Evolutionary conservation across 2,888 invertebrate genomes (phyloP), one percentile per base, ranked within the genome.

Genomic region (Antheraea assamensis): DNA sequence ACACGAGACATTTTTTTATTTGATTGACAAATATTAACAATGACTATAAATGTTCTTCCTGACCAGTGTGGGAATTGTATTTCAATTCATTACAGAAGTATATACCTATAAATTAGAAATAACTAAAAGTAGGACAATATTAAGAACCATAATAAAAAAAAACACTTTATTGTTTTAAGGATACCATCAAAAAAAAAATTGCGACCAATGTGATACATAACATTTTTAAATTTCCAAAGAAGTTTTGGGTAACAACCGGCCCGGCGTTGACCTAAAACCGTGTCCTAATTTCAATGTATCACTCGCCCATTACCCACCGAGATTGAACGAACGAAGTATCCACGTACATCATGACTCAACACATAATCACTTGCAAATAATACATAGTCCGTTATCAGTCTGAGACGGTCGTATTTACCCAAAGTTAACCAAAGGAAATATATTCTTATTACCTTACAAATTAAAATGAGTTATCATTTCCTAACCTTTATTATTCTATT

Each of bases 321-420:
- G 10, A 68, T 68, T 35, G 35, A 68, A 35, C 68, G 68, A 66
- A 58, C 17, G 13, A 68, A 68, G 35, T 68, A 35, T 68, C n/a
- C 68, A 55, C 58, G 58, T 55, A 71, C 27, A 4, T 58, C 49
- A 58, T 73, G 73, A 73, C 55, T 70, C 55, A 73, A 42, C 42
- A 30, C 42, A 70, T 58, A 70, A 47, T 42, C 19, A 70, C 68
- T 73, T 70, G 52, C 52, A 70, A 70, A 73, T n/a, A n/a, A n/a
- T 70, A 66, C 66, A 58, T 42, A 35, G 55, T 58, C n/a, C 35
- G 4, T 70, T 73, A 64, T 73, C 71, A 31, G 52, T 21, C 17
- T 49, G 42, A 42, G 35, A 58, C 42, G n/a, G 35, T 55, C n/a
- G 66, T 47, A 21, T 71, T 55, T 55, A 74, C 55, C 49, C 66